phyloP scores from a whole-genome alignment of 2,888 invertebrate genomes.

The Papilio protenor region DNA sequence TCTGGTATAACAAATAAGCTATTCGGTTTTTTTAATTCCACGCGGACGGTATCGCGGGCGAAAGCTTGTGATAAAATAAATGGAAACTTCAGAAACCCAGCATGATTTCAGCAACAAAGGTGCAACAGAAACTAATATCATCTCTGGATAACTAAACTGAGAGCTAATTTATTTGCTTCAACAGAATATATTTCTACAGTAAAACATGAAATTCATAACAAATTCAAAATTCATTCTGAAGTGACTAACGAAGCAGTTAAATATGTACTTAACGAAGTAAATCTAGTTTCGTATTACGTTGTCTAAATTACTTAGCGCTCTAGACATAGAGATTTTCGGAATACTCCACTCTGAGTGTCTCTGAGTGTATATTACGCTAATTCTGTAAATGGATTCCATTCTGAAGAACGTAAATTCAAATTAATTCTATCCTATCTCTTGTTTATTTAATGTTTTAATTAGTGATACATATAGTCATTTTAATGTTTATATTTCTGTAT shows the following conservation, averaged over 20 bases:
- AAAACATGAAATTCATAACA: background rate
- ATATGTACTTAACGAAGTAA: conserved; percentile 20
- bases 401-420: conserved; percentile 19
- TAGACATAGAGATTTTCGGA: conserved; percentile 24
- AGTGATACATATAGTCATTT: background rate
- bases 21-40: too few relatives aligned
- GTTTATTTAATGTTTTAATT: conserved; percentile 9
- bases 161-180: background rate
- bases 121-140: too few relatives aligned
- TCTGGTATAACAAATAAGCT: too few relatives aligned
- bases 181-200: background rate
- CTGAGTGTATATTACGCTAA: conserved; percentile 21
- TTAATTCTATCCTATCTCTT: conserved; percentile 4
- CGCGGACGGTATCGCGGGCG: too few relatives aligned
- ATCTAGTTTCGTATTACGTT: conserved; percentile 1
- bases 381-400: conserved; percentile 26
- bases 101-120: too few relatives aligned
- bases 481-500: background rate
- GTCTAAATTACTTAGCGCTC: conserved; percentile 28
- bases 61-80: too few relatives aligned
- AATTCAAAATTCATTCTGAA: background rate
- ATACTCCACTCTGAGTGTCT: conserved; percentile 9
- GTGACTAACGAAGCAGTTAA: conserved; percentile 31
- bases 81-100: too few relatives aligned
- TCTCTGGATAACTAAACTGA: too few relatives aligned